Base-by-base conservation (phyloP, 2,113 vertebrate species). In the Sphaerodactylus townsendi region DNA sequence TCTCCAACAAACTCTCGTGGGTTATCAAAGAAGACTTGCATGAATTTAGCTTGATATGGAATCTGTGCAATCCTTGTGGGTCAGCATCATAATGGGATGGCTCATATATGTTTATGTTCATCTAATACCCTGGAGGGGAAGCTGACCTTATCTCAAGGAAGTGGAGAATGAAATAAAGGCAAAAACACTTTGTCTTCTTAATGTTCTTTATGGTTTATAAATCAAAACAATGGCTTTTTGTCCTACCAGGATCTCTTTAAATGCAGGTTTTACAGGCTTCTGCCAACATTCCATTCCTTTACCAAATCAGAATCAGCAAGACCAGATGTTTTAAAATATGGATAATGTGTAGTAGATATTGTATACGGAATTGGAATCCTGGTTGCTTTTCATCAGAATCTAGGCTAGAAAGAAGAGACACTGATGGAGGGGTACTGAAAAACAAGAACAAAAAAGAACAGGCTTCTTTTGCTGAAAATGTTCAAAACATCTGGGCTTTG, bases 201-300 rank as follows among this genome's bases (percentile, higher is more conserved):
- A 33, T 79, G 69, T 73, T 64, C 44, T 39, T 66, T 73, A 37
- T 65, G 44, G 17, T 48, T 66, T 72, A 72, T 79, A 79, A 66
- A 85, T 79, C 77, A 85, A 53, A 79, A 39, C 21, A 75, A 75
- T 35, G 48, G 37, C 11, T 73, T 79, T 85, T 65, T 73, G 84
- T 50, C 59, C 1, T 53, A 37, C 11, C 72, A n/a, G 13, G 44
- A 15, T 25, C 17, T 6, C 13, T 73, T 65, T 65, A 73, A 62
- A 75, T 75, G 33, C 19, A 79, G 39, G 69, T 72, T 79, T 79
- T 79, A 72, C 15, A 65, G 15, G 11, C 44, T 65, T 39, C 50
- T 65, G 59, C 33, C 56, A 85, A 39, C 30, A 53, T 50, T 79
- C 44, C 59, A 79, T 79, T 21, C 3, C 35, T 79, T 65, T 73